These are phyloP conservation scores for Ianthella basta DNA, from an alignment of 37 sponge, comb jelly and placozoan species.

Conservation along the genomic window DNA sequence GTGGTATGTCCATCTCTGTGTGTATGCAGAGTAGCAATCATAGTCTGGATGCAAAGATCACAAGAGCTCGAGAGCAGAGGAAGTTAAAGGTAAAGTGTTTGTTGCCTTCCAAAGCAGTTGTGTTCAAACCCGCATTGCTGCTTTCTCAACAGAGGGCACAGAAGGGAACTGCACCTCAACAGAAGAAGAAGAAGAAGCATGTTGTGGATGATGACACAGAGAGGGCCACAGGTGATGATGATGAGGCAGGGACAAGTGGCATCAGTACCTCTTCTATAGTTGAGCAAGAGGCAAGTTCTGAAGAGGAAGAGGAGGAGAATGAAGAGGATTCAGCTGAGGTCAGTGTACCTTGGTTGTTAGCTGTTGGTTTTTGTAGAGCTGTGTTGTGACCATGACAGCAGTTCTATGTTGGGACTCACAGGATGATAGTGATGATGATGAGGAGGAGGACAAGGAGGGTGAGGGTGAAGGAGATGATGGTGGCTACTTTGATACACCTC, in stretches of 20 bases:
- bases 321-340: too few species aligned
- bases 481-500: conserved; percentile 76
- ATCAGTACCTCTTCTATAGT: too few species aligned
- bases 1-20: conserved; percentile 13
- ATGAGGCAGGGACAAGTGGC: too few species aligned
- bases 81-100: conserved; percentile 43
- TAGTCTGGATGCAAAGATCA: conserved; percentile 66
- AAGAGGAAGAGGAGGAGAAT: background rate
- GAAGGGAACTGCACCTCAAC: background rate
- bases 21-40: too few species aligned
- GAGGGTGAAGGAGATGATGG: conserved; percentile 9
- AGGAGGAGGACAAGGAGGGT: too few species aligned
- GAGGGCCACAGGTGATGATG: background rate
- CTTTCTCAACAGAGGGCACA: conserved; percentile 1
- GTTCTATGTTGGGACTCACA: background rate
- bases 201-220: background rate
- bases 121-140: background rate
- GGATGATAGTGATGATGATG: background rate
- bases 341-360: background rate
- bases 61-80: conserved; percentile 52
- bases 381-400: background rate
- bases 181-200: conserved; percentile 40
- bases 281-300: too few species aligned
- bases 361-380: background rate
- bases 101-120: background rate